Evolutionary conservation across 2,888 invertebrate genomes (phyloP), one percentile per base, ranked within the genome.

Genomic region (Sicus ferrugineus): DNA sequence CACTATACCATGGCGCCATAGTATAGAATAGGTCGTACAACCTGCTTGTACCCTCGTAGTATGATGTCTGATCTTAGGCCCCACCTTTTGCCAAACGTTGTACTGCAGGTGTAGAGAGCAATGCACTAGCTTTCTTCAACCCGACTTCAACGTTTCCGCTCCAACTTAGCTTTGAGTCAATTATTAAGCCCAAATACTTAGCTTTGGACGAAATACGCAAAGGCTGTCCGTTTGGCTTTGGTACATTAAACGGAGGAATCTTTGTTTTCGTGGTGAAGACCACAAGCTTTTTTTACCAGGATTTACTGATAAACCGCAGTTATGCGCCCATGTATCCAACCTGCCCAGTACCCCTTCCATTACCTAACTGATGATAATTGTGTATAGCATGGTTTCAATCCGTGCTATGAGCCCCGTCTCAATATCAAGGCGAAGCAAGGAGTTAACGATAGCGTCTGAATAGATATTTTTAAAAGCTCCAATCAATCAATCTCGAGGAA

Each of bases 401-500:
- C 46, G 19, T 46, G 46, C 3, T 3, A 46, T 19, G 19, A 46
- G 6, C 3, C 4, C 19, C 3, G 3, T 3, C 14, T 46, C 46
- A 16, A 16, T 19, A n/a, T 19, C 46, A n/a, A 16, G 3, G 3
- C n/a, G 46, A 19, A 46, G 46, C 19, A 46, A 19, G n/a, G 46
- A 5, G 46, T 16, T 46, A 5, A 46, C 46, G 19, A 46, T 46
- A 4, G 56, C 56, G 16, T 56, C 30, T 16, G 56, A 28, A 16
- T 56, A 16, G 6, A 56, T 30, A 56, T 56, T 56, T n/a, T 56
- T 56, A 11, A 56, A 56, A 16, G 56, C 56, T 11, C 56, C 56
- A n/a, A n/a, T n/a, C n/a, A n/a, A 16, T 56, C 56, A 56, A 56
- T 56, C 11, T 56, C 56, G 6, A 56, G 56, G 56, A 56, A 56